phyloP scores from a whole-genome alignment of 2,888 invertebrate genomes.

The Linnaemya vulpina region DNA sequence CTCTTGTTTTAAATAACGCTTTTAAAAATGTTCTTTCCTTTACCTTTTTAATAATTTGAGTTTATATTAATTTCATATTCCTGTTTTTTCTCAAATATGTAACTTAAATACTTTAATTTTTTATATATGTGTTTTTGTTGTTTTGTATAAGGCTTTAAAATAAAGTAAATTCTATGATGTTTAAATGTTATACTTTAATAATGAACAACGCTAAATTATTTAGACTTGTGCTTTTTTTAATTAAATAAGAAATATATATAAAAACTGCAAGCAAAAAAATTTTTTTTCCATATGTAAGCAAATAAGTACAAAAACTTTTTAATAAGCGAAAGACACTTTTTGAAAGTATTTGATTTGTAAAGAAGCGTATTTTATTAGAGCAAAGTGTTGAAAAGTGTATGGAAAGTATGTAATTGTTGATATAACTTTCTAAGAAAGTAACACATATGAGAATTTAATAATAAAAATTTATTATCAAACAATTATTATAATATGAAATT shows the following conservation, averaged over 20 bases:
- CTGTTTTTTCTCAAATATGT: constrained; percentile 19
- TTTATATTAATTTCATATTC: constrained; percentile 29
- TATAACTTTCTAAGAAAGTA: not conserved
- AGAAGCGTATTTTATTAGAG: not conserved
- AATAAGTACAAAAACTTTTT: constrained; percentile 37
- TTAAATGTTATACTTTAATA: constrained; percentile 41
- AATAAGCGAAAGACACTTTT: not conserved
- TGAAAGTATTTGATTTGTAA: not conserved
- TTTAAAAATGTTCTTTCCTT: constrained; percentile 49
- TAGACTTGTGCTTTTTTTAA: constrained; percentile 58
- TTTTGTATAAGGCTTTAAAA: constrained; percentile 51
- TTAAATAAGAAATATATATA: not conserved
- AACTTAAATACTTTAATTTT: constrained; percentile 6
- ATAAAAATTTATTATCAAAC: no score
- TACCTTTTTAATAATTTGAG: constrained; percentile 28
- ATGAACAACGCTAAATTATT: constrained; percentile 37
- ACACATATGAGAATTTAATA: no score
- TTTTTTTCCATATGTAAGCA: constrained; percentile 1
- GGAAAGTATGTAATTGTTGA: not conserved
- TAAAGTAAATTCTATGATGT: constrained; percentile 60
- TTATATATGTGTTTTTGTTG: not conserved
- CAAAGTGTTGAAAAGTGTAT: not conserved
- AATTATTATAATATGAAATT: no score
- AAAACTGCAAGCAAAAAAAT: not conserved
- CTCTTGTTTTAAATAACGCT: constrained; percentile 66